These are phyloP conservation scores for Nothobranchius kuhntae DNA, from an alignment of 2,113 vertebrate genomes.

Conservation along the genomic window DNA sequence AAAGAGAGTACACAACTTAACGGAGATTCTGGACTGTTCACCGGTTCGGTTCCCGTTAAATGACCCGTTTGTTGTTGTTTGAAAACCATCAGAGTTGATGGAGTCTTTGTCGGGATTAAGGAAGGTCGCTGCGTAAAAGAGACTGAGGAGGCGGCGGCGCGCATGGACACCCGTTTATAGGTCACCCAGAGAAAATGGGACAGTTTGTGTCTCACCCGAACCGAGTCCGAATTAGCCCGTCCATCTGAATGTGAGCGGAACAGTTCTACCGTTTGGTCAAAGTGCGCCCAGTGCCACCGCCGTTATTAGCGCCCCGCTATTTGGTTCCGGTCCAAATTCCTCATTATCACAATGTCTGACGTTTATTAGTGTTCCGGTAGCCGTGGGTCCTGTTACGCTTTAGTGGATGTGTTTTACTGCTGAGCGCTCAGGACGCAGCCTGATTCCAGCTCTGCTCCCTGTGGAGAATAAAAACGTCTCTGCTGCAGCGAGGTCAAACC, in stretches of 20 bases:
- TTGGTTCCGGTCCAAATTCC: no score
- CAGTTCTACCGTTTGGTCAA: background rate
- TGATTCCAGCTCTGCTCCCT: background rate
- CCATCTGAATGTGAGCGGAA: constrained; percentile 43
- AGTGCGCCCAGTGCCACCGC: background rate
- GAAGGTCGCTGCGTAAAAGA: constrained; percentile 12
- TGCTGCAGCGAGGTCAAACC: background rate
- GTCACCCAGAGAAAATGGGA: constrained; percentile 12
- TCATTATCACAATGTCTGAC: no score
- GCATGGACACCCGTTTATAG: constrained; percentile 7
- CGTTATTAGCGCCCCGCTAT: no score
- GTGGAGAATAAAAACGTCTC: background rate
- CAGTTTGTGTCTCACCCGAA: background rate
- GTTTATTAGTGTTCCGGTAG: no score
- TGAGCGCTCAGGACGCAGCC: no score
- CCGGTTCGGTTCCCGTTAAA: no score
- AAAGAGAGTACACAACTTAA: no score
- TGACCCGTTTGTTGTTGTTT: no score
- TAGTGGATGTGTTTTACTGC: no score
- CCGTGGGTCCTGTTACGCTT: no score
- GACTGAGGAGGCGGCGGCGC: constrained; percentile 10
- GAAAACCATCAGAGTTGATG: no score
- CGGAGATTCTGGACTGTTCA: background rate
- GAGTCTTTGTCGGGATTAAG: background rate
- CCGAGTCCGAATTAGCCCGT: constrained; percentile 5